Base-by-base conservation (phyloP, 2,113 vertebrate species). In the Forbesichthys agassizii region DNA sequence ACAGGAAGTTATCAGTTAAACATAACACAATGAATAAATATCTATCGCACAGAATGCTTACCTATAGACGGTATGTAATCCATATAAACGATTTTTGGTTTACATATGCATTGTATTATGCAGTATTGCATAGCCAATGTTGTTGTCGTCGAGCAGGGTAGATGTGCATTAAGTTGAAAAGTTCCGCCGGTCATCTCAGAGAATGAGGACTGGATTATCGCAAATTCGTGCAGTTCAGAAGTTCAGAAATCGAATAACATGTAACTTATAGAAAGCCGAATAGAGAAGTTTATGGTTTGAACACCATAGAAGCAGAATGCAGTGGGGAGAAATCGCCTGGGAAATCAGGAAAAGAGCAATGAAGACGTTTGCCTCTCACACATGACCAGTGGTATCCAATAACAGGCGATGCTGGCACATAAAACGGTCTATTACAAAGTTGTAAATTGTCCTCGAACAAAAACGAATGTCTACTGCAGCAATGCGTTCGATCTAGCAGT, bases 391-490 rank as follows among this genome's bases (percentile, higher is more conserved):
- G 92, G 90, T 95, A 95, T 96, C 96, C 97, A 98, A 99, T 99
- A 95, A 95, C 93, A 94, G 94, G 92, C 94, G 92, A 95, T 94
- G 93, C 92, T 94, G 93, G 94, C 95, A 94, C 97, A 95, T 98
- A 98, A 98, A 98, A 97, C 96, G 93, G 92, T 96, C 95, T 94
- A 96, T 96, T 95, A 94, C 96, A 92, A 93, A 97, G 97, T 93
- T 97, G 97, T 99, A 99, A 99, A 99, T 99, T 98, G 94, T 97
- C 95, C 95, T 94, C 95, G 94, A 95, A 98, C 96, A 98, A 97
- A 98, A 97, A 98, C 95, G 96, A 96, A 96, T 97, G 95, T 95
- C 16, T 88, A 86, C 89, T 91, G 96, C 95, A 94, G 96, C 95
- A 96, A 93, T 95, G 94, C 95, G 93, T 93, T 91, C 92, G 91